phyloP scores from a whole-genome alignment of 1,140 invertebrate species.

The Meloidogyne hapla region DNA sequence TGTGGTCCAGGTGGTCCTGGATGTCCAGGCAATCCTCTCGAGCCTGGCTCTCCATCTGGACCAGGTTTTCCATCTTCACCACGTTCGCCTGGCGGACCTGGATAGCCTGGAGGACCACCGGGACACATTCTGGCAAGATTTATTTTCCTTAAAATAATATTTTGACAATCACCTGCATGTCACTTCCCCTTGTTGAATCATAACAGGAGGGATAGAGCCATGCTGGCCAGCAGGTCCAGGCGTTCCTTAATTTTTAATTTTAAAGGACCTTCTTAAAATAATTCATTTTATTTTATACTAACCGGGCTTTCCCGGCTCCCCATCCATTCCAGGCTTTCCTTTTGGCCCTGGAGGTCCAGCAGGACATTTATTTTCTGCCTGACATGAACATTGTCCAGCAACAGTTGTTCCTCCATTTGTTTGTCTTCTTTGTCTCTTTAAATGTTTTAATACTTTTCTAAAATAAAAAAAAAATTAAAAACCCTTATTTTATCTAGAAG shows the following conservation, averaged over 20 bases:
- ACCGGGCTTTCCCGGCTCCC: conserved; percentile 20
- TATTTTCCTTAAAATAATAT: not conserved
- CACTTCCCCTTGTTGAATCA: conserved; percentile 30
- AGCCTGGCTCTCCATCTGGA: conserved; percentile 7
- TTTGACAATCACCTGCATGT: conserved; percentile 17
- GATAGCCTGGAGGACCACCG: conserved; percentile 24
- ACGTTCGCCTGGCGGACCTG: conserved; percentile 11
- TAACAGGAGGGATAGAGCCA: conserved; percentile 26
- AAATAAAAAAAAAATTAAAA: not conserved
- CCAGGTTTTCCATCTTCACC: conserved; percentile 20
- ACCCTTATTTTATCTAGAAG: conserved; percentile 22
- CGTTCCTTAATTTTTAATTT: conserved; percentile 7
- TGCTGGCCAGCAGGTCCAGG: conserved; percentile 7
- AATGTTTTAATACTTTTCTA: not conserved
- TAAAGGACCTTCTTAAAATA: not conserved
- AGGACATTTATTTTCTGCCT: conserved; percentile 28
- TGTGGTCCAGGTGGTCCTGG: conserved; percentile 17
- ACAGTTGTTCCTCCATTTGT: not conserved
- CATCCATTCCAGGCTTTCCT: conserved; percentile 23
- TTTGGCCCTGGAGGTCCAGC: conserved; percentile 20
- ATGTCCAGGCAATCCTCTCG: conserved; percentile 6
- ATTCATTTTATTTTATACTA: not conserved
- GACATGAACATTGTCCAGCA: conserved; percentile 22
- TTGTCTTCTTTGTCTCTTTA: conserved; percentile 26
- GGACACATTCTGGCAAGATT: conserved; percentile 28